Conservation (phyloP, 2,888 invertebrate species). For the Augiades crinisus region DNA sequence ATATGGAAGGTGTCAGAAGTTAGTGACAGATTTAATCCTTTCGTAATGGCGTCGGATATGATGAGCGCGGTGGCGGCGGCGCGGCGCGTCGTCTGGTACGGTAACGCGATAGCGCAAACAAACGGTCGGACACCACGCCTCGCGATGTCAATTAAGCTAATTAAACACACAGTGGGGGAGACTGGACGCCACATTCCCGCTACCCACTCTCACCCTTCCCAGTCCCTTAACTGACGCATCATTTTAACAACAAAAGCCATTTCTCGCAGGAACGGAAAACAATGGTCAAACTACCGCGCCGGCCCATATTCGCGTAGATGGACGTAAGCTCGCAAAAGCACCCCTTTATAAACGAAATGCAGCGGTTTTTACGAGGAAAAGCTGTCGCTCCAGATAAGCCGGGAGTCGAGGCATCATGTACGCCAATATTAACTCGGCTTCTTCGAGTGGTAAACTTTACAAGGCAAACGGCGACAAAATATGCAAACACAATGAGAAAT, state of each 20-base stretch:
- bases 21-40: constrained; percentile 35
- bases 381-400: constrained; percentile 24
- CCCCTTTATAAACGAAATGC: constrained; percentile 33
- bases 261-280: constrained; percentile 56
- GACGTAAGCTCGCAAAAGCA: constrained; percentile 27
- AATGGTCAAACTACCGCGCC: constrained; percentile 44
- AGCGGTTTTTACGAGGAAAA: constrained; percentile 24
- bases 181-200: constrained; percentile 46
- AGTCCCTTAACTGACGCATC: constrained; percentile 64
- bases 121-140: constrained; percentile 78
- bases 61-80: constrained; percentile 34
- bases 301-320: constrained; percentile 31
- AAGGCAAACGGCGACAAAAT: constrained; percentile 68
- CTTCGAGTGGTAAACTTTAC: constrained; percentile 54
- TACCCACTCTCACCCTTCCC: constrained; percentile 46
- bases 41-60: constrained; percentile 27
- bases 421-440: constrained; percentile 44
- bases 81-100: constrained; percentile 44
- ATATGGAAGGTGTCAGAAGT: constrained; percentile 13
- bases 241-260: constrained; percentile 66
- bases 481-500: constrained; percentile 72
- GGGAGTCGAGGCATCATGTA: constrained; percentile 35
- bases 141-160: constrained; percentile 80
- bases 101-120: constrained; percentile 78
- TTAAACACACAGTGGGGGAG: constrained; percentile 74